Evolutionary conservation across 1,140 invertebrate species (phyloP), one percentile per base, ranked within the genome.

Genomic region (Drosophila ananassae): DNA sequence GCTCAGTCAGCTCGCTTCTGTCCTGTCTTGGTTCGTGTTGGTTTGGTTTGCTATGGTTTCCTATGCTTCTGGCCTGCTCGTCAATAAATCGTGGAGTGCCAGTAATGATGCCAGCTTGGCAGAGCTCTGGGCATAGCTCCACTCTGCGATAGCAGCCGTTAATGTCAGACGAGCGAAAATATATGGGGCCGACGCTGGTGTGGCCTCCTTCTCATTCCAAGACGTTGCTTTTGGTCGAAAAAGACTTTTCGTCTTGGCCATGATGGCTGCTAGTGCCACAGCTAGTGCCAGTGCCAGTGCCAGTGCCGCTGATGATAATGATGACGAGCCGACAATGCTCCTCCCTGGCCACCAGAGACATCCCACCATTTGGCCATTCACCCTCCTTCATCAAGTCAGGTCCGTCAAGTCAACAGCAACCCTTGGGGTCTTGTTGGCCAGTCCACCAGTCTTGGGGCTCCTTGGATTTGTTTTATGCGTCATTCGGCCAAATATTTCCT

Each of bases 81-180:
- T 89, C 84, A 89, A 89, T 89, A 89, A 89, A 89, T 89, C 83
- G 84, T 89, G 68, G 67, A 82, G 62, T 82, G 83, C 83, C 83
- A 79, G 83, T 87, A 87, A 87, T 89, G 83, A 89, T 89, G 83
- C 83, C 83, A 67, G 79, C 79, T 78, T 79, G 74, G 62, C 79
- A 78, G 53, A 74, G 79, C 79, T 64, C 67, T 58, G 73, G 59
- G 72, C 55, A 79, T 62, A 56, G 73, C 57, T 69, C 61, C 73
- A 73, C 64, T 67, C 75, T 68, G 83, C 90, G 90, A 91, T 91
- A 91, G 90, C 85, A 91, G 82, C 82, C 82, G 90, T 91, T 91
- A 91, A 84, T 91, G 90, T 91, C 90, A 91, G 90, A 89, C 82
- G 83, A 83, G 77, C 67, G 82, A 84, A 91, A 91, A 91, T 91